Evolutionary conservation across 2,113 vertebrate genomes (phyloP), one percentile per base, ranked within the genome.

Genomic region (Heterochromis multidens): DNA sequence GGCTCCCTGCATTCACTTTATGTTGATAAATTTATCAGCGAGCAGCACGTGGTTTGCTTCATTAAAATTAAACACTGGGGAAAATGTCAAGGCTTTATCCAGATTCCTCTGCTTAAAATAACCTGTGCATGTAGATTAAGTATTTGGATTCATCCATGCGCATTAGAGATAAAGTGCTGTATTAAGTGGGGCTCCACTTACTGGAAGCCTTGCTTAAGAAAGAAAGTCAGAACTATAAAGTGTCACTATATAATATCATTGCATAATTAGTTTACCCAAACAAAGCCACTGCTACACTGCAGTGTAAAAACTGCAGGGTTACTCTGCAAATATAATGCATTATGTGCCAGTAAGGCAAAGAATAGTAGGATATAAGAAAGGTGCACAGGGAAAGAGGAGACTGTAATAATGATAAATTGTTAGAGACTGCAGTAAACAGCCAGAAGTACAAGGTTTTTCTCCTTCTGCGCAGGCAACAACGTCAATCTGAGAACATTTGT

Each of bases 71-170:
- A 83, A 81, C 58, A 79, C 27, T 14, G 60, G 56, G 37, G 12
- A 85, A 87, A 49, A 87, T 82, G 72, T 85, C 82, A 93, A 59
- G 19, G 35, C 56, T 82, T 83, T 27, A 35, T 83, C 67, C 27
- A 52, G 43, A 31, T 74, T 52, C 43, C 46, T 52, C 46, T 5
- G 43, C 67, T 74, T 74, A 31, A 74, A 74, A 74, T 74, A 74
- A 74, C 46, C 27, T n/a, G 0, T 31, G 52, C 25, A 13, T 74
- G 43, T 78, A 29, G 1, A 65, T 61, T 59, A 70, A 70, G 11
- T 54, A 40, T 77, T 74, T 61, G 37, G 52, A 17, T 82, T 43
- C 37, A 29, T 80, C 11, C 25, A 17, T 52, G 33, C 70, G 72
- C 1, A 2, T 29, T 61, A 46, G 8, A 63, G 13, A 29, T 3